A percentile compares a stretch with the other conserved stretches of the same genome.
Conservation (phyloP, 2,113 vertebrate genomes). For the Emydocephalus ijimae region DNA sequence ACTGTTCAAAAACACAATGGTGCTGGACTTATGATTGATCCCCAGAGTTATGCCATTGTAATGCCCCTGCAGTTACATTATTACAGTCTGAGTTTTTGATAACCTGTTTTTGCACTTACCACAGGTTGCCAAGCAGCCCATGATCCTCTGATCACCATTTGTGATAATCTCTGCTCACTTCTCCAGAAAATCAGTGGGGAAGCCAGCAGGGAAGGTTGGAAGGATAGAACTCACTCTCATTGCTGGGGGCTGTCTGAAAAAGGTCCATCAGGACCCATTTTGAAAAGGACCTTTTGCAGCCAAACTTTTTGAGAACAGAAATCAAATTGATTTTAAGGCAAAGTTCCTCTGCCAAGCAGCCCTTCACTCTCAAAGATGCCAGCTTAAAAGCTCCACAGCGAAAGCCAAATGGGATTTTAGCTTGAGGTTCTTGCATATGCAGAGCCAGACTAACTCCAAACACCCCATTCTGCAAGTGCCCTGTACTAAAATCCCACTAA, state of each 20-base stretch:
- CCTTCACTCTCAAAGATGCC: background rate
- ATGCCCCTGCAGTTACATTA: background rate
- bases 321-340: background rate
- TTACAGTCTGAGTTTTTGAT: background rate
- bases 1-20: background rate
- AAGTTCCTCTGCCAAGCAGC: background rate
- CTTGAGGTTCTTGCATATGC: background rate
- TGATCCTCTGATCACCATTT: background rate
- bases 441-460: background rate
- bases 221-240: background rate
- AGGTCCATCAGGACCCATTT: background rate
- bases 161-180: background rate
- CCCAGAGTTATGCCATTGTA: background rate
- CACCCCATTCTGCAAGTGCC: background rate
- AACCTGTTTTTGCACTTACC: background rate
- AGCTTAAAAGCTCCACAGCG: background rate
- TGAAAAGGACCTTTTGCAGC: background rate
- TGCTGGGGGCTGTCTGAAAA: background rate
- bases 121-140: background rate
- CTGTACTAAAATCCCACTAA: background rate
- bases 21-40: background rate
- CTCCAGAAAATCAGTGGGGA: background rate
- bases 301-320: background rate
- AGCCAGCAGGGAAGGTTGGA: background rate
- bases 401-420: background rate